Conservation (phyloP, 2,888 invertebrate species). For the Nysson spinosus region DNA sequence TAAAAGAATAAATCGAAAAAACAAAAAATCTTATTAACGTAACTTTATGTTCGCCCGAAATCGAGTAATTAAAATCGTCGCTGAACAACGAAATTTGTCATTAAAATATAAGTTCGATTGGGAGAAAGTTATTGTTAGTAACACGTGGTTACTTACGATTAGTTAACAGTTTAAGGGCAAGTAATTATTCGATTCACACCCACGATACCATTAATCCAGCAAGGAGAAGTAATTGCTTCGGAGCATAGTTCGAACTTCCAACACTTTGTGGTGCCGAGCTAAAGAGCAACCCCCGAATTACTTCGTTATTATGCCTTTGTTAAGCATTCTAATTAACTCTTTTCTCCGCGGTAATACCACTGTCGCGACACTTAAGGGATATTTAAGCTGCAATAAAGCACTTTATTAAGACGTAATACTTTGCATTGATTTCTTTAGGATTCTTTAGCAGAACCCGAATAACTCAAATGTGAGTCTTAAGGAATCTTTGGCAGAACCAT, state of each 20-base stretch:
- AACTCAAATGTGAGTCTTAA: no score
- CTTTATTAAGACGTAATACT: no score
- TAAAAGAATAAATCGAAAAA: no score
- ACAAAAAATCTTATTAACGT: no score
- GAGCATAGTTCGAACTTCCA: constrained; percentile 33
- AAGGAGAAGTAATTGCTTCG: constrained; percentile 50
- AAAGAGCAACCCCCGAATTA: constrained; percentile 46
- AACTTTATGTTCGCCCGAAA: no score
- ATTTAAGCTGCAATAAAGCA: no score
- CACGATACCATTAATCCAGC: constrained; percentile 45
- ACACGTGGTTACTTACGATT: constrained; percentile 1
- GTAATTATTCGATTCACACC: constrained; percentile 44
- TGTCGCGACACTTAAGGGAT: not conserved
- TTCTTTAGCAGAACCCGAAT: no score
- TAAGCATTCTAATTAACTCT: constrained; percentile 24
- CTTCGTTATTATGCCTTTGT: constrained; percentile 30
- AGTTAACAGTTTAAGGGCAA: constrained; percentile 34
- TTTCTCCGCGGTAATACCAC: constrained; percentile 3
- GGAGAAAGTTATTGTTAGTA: constrained; percentile 38
- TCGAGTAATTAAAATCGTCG: no score
- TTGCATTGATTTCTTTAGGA: no score
- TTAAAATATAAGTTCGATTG: constrained; percentile 17
- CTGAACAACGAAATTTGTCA: no score
- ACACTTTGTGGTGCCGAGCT: constrained; percentile 30
- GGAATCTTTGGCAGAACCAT: no score